Evolutionary conservation across 92 coral and sea anemone genomes (phyloP).

Genomic region (Siderastrea radians): DNA sequence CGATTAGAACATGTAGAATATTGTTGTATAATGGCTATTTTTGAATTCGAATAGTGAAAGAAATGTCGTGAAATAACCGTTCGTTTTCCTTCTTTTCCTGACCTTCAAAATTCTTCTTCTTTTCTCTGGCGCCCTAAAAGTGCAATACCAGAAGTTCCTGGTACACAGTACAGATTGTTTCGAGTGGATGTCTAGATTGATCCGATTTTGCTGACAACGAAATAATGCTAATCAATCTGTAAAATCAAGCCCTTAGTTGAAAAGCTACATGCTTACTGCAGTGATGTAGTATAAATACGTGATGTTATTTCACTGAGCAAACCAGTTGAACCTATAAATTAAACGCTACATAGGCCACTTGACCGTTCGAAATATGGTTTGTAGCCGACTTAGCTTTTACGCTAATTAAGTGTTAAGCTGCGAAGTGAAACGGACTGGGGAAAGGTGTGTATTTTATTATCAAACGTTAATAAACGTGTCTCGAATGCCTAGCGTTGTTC

Average conservation of each 20-base stretch:
- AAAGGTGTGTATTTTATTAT: neutral
- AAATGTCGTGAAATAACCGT: neutral
- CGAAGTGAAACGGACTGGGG: neutral
- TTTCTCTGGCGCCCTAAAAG: neutral
- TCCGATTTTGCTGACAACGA: neutral
- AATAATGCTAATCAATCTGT: neutral
- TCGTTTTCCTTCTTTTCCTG: neutral
- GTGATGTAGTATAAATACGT: neutral
- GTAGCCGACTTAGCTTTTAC: neutral
- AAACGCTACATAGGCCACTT: neutral
- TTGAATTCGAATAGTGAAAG: neutral
- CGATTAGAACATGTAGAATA: no score
- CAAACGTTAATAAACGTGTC: neutral
- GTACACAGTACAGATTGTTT: no score
- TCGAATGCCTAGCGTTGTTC: neutral
- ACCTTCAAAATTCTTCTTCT: neutral
- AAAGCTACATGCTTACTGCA: neutral
- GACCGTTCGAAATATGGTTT: no score
- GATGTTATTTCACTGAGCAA: neutral
- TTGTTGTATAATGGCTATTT: neutral
- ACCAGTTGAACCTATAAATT: neutral
- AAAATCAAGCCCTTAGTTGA: neutral
- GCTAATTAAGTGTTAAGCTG: constrained; percentile 23
- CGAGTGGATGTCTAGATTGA: no score
- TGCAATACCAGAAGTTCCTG: no score